Evolutionary conservation across 1,140 invertebrate genomes (phyloP).

Genomic region (Theocolax elegans): DNA sequence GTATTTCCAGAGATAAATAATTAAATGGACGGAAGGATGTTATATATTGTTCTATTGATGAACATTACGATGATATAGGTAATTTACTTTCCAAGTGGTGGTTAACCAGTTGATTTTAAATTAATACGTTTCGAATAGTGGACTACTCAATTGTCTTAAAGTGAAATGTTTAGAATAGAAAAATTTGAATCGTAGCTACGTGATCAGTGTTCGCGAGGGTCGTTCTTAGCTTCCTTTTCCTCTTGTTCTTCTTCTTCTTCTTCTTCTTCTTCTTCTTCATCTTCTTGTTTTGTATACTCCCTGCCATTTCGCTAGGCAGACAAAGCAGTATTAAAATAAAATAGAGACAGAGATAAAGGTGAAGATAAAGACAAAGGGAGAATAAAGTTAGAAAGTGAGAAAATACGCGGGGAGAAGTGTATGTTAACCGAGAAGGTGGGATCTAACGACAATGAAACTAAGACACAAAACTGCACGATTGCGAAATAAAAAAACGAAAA

Average conservation of each 20-base stretch:
- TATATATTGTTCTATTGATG: background rate
- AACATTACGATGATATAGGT: no score
- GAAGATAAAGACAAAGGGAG: slow-evolving; percentile 4
- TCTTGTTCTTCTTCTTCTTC: background rate
- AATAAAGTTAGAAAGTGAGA: slow-evolving; percentile 30
- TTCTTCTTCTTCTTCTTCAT: background rate
- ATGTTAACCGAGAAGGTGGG: background rate
- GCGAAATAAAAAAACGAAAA: background rate
- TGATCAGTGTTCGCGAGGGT: no score
- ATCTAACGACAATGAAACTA: slow-evolving; percentile 6
- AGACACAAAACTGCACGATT: no score
- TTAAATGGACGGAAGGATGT: background rate
- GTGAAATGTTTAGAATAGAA: no score
- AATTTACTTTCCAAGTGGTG: no score
- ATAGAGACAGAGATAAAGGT: slow-evolving; percentile 29
- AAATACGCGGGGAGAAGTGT: background rate
- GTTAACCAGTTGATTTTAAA: no score
- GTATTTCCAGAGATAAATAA: slow-evolving; percentile 8
- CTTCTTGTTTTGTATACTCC: background rate
- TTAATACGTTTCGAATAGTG: no score
- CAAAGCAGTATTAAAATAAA: slow-evolving; percentile 31
- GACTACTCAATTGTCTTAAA: no score
- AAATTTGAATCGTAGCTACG: no score
- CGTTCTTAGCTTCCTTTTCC: no score
- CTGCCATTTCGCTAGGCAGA: background rate